Evolutionary conservation across 1,140 invertebrate species (phyloP), one percentile per base, ranked within the genome.

Genomic region (Leguminivora glycinivorella): DNA sequence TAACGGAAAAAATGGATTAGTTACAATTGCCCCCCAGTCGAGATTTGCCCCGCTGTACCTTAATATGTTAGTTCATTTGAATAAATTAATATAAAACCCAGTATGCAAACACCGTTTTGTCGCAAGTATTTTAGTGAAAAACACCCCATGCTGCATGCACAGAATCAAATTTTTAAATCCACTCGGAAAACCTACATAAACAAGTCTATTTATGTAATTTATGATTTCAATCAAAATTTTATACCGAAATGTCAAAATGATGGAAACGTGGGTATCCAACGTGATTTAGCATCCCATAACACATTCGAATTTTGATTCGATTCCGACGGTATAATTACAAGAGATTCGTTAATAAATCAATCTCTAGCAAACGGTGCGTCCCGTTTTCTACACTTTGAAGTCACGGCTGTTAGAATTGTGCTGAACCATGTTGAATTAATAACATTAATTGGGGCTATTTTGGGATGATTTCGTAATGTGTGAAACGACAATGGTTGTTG

Each of bases 261-360:
- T 17, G 7, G 4, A 52, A 52, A 52, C 47, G n/a, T 52, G 47
- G n/a, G 9, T 19, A 52, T 52, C 10, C 47, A 9, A 22, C 47
- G 19, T 52, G 47, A 52, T 52, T 52, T 52, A 52, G 7, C 6
- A 52, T 22, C 9, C 1, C 19, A 22, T 19, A 9, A 22, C 47
- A 52, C 22, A 19, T 52, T 52, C 19, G 47, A 52, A 52, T 7
- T 22, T 52, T 52, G 47, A 52, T 52, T 52, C 47, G 22, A 52
- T 22, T 17, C 19, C 19, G 40, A 52, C 17, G 17, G 47, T 22
- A 22, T 22, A 52, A 22, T 52, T 17, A 14, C 14, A 1, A 19
- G 22, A 9, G 9, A 22, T 52, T 17, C 4, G 19, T 52, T 22
- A 52, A 52, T 52, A 52, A 52, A 52, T 52, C 47, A 52, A 52